Conservation (phyloP, 2,888 invertebrate species). For the Drosophila leonis region DNA sequence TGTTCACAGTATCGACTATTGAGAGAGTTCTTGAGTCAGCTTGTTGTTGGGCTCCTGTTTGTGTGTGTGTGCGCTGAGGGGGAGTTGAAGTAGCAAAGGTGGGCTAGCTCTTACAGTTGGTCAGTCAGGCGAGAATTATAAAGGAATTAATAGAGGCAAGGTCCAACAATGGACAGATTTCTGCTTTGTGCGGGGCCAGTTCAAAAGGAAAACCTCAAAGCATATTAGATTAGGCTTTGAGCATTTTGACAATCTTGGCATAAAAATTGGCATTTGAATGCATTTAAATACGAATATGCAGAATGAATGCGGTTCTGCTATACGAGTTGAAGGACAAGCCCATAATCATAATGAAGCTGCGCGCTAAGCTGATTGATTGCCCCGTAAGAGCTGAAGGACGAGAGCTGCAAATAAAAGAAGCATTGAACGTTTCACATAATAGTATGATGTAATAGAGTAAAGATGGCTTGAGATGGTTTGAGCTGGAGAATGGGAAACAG, state of each 20-base stretch:
- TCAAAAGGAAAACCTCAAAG: slow-evolving; percentile 66
- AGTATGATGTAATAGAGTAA: slow-evolving; percentile 63
- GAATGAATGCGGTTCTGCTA: slow-evolving; percentile 39
- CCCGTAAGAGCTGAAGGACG: slow-evolving; percentile 41
- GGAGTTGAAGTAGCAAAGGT: slow-evolving; percentile 48
- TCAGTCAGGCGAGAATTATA: slow-evolving; percentile 83
- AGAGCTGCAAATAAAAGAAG: slow-evolving; percentile 27
- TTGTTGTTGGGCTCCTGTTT: slow-evolving; percentile 22
- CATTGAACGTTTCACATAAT: slow-evolving; percentile 43
- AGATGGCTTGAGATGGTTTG: slow-evolving; percentile 7
- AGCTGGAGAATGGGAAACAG: slow-evolving; percentile 34
- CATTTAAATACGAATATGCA: slow-evolving; percentile 67
- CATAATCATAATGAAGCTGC: slow-evolving; percentile 76
- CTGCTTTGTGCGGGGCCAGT: slow-evolving; percentile 48
- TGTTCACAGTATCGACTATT: slow-evolving; percentile 8
- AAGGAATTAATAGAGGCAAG: slow-evolving; percentile 79
- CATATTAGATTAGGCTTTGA: slow-evolving; percentile 58
- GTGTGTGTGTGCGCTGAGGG: slow-evolving; percentile 25
- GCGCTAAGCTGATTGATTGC: slow-evolving; percentile 76
- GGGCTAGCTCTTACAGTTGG: slow-evolving; percentile 59
- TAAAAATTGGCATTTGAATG: slow-evolving; percentile 78
- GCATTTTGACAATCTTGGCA: slow-evolving; percentile 62
- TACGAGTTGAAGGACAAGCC: slow-evolving; percentile 44
- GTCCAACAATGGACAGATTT: slow-evolving; percentile 61
- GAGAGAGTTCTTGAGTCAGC: not conserved